These are phyloP conservation scores for Bombyx mandarina DNA, from an alignment of 1,140 invertebrate species.

Conservation along the genomic window DNA sequence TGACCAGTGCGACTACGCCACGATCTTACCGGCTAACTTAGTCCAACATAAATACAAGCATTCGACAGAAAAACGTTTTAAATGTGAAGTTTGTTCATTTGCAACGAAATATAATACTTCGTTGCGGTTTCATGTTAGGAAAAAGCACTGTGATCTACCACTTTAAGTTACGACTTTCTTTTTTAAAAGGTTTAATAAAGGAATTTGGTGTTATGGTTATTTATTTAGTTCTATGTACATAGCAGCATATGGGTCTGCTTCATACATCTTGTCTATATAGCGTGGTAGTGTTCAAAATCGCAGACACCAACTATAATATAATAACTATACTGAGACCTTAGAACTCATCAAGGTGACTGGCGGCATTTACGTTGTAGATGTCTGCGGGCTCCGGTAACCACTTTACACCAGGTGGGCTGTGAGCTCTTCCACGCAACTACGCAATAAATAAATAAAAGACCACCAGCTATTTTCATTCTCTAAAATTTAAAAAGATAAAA, in stretches of 20 bases:
- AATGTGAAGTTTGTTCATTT: conserved; percentile 61
- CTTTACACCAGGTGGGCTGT: no score
- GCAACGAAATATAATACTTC: conserved; percentile 63
- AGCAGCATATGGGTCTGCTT: no score
- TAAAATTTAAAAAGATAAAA: no score
- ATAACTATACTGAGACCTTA: no score
- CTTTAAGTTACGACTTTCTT: conserved; percentile 31
- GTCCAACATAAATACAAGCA: conserved; percentile 63
- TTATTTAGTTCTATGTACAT: not conserved
- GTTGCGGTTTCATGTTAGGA: conserved; percentile 58
- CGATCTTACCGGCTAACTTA: conserved; percentile 50
- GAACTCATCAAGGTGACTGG: no score
- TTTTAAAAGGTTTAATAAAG: conserved; percentile 38
- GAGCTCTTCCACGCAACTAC: no score
- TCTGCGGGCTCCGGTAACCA: no score
- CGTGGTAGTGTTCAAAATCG: no score
- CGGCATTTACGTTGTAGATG: no score
- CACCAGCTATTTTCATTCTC: no score
- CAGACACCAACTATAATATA: no score
- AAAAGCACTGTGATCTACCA: conserved; percentile 65
- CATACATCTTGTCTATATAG: not conserved
- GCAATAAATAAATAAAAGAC: no score
- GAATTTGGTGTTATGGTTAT: conserved; percentile 41
- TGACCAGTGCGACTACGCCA: conserved; percentile 58
- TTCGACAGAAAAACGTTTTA: conserved; percentile 54